These are phyloP conservation scores for Protobothrops mucrosquamatus DNA, from an alignment of 2,113 vertebrate species.

Conservation along the genomic window DNA sequence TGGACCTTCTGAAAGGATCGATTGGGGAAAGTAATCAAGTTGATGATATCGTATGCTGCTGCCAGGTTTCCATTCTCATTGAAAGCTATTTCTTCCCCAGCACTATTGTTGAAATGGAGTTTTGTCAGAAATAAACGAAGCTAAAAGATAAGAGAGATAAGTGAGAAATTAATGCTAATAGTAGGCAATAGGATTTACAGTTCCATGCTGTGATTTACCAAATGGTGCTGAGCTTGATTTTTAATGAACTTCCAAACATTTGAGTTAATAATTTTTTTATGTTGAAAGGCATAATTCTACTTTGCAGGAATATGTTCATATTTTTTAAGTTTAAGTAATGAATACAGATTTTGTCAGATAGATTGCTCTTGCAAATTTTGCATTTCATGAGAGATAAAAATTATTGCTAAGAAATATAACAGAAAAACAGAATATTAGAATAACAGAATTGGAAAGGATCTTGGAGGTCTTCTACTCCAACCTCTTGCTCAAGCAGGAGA, in stretches of 20 bases:
- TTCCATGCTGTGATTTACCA: background rate
- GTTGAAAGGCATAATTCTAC: background rate
- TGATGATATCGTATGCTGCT: background rate
- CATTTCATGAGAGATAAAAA: no score
- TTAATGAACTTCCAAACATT: background rate
- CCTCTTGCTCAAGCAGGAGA: no score
- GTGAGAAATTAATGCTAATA: background rate
- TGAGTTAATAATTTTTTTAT: background rate
- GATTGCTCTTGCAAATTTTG: no score
- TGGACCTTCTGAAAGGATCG: background rate
- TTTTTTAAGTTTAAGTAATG: no score
- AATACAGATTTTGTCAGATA: no score
- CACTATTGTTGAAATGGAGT: background rate
- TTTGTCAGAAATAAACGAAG: background rate
- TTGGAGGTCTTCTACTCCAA: no score
- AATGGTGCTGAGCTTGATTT: background rate
- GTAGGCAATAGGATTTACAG: background rate
- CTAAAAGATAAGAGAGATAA: background rate
- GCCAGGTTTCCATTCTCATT: background rate
- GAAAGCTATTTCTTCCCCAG: background rate
- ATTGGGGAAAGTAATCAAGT: background rate
- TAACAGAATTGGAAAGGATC: no score
- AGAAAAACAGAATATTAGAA: no score
- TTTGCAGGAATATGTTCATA: no score
- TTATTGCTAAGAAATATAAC: no score